These are phyloP conservation scores for Ormyrus rosae DNA, from an alignment of 2,888 invertebrate species.

Conservation along the genomic window DNA sequence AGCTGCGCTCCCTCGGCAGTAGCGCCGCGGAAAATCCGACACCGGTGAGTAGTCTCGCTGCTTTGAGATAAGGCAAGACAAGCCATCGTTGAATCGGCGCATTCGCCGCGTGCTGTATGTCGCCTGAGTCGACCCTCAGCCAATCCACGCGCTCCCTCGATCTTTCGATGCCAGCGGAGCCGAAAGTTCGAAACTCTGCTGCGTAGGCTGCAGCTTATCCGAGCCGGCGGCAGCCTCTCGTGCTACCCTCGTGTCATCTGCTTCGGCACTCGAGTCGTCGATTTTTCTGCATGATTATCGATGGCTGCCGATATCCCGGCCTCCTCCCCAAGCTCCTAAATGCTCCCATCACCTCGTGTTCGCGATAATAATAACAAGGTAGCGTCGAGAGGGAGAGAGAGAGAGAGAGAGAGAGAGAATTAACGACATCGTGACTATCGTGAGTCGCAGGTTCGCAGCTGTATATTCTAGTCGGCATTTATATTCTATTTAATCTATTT, in stretches of 20 bases:
- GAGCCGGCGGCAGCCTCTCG: conserved; percentile 47
- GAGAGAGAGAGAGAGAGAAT: no score
- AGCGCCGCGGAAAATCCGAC: conserved; percentile 71
- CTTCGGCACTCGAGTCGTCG: no score
- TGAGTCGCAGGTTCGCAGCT: no score
- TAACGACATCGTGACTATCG: no score
- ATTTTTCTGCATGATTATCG: not conserved
- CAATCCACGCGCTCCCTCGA: conserved; percentile 63
- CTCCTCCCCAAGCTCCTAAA: no score
- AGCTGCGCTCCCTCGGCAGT: conserved; percentile 14
- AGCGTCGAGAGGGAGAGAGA: not conserved
- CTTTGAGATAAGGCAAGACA: not conserved
- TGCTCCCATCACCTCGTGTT: no score
- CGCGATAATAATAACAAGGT: not conserved
- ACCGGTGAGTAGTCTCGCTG: conserved; percentile 68
- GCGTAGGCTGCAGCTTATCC: no score
- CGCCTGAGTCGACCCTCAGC: conserved; percentile 69
- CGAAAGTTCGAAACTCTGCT: no score
- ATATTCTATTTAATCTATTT: not conserved
- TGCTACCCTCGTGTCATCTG: conserved; percentile 14
- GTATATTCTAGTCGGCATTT: no score
- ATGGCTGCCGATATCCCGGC: not conserved
- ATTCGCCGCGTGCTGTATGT: conserved; percentile 61
- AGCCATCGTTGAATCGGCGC: conserved; percentile 55
- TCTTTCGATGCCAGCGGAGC: conserved; percentile 44